Conservation (phyloP, 2,797 vertebrate species). For the Decapterus maruadsi region DNA sequence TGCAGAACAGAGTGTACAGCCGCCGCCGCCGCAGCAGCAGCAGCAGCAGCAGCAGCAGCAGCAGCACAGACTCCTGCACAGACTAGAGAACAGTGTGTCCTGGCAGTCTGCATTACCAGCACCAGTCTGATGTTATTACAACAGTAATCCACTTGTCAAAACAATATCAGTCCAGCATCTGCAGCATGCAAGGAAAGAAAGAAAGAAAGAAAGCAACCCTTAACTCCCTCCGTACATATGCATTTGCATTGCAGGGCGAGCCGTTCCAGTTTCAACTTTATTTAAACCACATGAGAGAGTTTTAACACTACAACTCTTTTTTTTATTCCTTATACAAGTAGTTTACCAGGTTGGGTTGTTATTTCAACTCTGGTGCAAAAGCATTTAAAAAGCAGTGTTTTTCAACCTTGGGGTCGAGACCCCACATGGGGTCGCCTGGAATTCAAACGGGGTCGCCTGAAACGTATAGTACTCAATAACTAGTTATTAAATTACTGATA, state of each 20-base stretch:
- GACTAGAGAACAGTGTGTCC: conserved; percentile 69
- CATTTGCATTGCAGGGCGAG: conserved; percentile 53
- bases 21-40: too few species aligned
- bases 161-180: conserved; percentile 73
- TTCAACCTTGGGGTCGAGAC: too few species aligned
- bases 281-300: conserved; percentile 30
- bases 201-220: conserved; percentile 4
- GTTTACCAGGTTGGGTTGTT: too few species aligned
- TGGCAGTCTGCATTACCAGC: conserved; percentile 76
- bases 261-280: conserved; percentile 27
- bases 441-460: too few species aligned
- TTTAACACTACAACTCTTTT: neutral
- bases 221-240: conserved; percentile 47
- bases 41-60: too few species aligned
- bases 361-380: too few species aligned
- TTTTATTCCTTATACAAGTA: neutral
- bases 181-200: conserved; percentile 23
- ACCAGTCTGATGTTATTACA: conserved; percentile 77
- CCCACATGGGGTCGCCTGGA: too few species aligned
- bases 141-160: conserved; percentile 80
- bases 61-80: conserved; percentile 10
- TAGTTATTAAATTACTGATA: too few species aligned
- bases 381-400: too few species aligned
- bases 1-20: conserved; percentile 62
- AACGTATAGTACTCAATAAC: too few species aligned